Base-by-base conservation (phyloP, 1,140 invertebrate genomes). In the Penaeus chinensis region DNA sequence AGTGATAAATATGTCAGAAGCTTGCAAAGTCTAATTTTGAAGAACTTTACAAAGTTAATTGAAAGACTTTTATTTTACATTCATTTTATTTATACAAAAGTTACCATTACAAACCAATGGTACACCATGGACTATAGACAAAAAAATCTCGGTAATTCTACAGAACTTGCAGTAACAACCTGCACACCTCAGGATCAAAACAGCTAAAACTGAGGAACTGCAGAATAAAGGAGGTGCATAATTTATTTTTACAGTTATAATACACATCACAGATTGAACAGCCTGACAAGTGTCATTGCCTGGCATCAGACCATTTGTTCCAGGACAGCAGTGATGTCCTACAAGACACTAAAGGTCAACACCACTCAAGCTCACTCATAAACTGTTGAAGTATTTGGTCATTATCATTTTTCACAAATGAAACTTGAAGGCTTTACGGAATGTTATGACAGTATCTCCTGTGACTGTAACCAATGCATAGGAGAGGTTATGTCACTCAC, bases 91-190 rank as follows among this genome's bases (percentile, higher is more conserved):
- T 82, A 87, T 87, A 87, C 77, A 87, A 87, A 87, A 87, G 86
- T 87, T 87, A 87, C 86, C 86, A 87, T 87, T 87, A 87, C 80
- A 87, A 87, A 87, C 80, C 86, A 87, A 87, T 87, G 86, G 86
- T 87, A 87, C 80, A 87, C 86, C 74, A 76, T 82, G 74, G 74
- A 87, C 86, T 87, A 87, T 87, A 87, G 86, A 87, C 86, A 87
- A 87, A 82, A 63, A 82, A 61, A 54, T 76, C 77, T 87, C 42
- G 61, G 86, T 76, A 82, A 82, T 65, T 82, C 86, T 87, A 87
- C 86, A 82, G 60, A 82, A 85, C 54, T 63, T 85, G 80, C 74
- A 82, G 80, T 87, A 87, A 87, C 86, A 87, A 87, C 80, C 80
- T 82, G 86, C 86, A 87, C 71, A 82, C 20, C 80, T 65, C 80